Percentiles rank a stretch among this genome's conserved stretches.
These are phyloP conservation scores for Paracyclopina nana DNA, from an alignment of 1,140 invertebrate species.

Conservation along the genomic window DNA sequence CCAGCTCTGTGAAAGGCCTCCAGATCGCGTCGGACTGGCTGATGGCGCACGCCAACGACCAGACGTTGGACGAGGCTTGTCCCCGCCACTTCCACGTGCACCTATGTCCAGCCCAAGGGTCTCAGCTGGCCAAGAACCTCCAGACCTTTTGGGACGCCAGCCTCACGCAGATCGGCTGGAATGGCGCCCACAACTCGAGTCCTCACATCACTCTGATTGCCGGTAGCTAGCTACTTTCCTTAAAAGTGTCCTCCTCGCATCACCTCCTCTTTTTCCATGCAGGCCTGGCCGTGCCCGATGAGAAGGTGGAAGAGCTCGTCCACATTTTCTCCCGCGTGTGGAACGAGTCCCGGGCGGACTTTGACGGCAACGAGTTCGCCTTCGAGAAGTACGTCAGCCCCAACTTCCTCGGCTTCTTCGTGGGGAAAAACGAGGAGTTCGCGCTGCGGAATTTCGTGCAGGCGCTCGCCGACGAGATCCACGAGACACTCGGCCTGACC, in stretches of 20 bases:
- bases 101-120: slow-evolving; percentile 52
- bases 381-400: slow-evolving; percentile 57
- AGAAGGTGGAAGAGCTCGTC: slow-evolving; percentile 17
- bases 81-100: slow-evolving; percentile 67
- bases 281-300: slow-evolving; percentile 17
- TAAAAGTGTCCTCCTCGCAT: slow-evolving; percentile 41
- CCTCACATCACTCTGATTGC: slow-evolving; percentile 72
- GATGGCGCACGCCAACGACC: slow-evolving; percentile 63
- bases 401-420: slow-evolving; percentile 69
- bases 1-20: slow-evolving; percentile 45
- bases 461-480: slow-evolving; percentile 3
- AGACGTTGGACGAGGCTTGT: slow-evolving; percentile 44
- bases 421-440: slow-evolving; percentile 32
- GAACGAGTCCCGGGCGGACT: background rate
- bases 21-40: slow-evolving; percentile 75
- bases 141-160: slow-evolving; percentile 57
- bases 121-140: slow-evolving; percentile 39
- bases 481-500: background rate
- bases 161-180: slow-evolving; percentile 50
- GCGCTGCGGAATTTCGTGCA: slow-evolving; percentile 35
- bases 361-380: slow-evolving; percentile 29
- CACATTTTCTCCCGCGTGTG: background rate
- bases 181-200: slow-evolving; percentile 66
- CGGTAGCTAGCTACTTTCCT: no score
- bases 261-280: background rate